Evolutionary conservation across 2,797 vertebrate genomes (phyloP).

Genomic region (Sphenodon punctatus): DNA sequence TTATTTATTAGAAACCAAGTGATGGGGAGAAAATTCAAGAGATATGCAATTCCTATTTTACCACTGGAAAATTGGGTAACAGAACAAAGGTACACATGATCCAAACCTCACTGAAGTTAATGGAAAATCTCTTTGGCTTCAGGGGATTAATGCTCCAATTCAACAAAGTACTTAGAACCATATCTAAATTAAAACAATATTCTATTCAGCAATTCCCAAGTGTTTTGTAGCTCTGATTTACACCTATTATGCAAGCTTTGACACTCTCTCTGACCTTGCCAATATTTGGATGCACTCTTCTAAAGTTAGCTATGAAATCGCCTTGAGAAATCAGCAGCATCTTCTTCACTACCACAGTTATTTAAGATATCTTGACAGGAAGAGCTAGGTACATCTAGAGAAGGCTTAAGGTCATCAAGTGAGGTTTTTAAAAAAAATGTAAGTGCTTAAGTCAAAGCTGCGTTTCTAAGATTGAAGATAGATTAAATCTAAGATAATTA

Average conservation of each 20-base stretch:
- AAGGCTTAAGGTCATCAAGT: no score
- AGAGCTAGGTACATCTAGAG: no score
- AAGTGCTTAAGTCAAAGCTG: no score
- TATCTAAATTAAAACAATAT: accelerated
- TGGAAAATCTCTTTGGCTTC: not conserved
- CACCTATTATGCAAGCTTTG: not conserved
- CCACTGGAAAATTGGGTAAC: not conserved
- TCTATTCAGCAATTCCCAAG: not conserved
- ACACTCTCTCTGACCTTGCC: not conserved
- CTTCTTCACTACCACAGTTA: no score
- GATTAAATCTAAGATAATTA: no score
- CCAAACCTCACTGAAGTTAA: not conserved
- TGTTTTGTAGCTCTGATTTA: not conserved
- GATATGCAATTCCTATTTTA: not conserved
- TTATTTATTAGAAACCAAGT: no score
- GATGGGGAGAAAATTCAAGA: no score
- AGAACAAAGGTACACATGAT: not conserved
- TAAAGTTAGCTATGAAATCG: not conserved
- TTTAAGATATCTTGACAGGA: no score
- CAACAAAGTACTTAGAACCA: not conserved
- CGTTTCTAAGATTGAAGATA: no score
- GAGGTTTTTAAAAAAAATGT: no score
- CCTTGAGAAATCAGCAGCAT: not conserved
- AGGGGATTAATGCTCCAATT: not conserved
- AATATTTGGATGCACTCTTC: not conserved